A percentile compares a stretch with the other conserved stretches of the same genome.
Evolutionary conservation across 2,797 vertebrate species (phyloP).

Genomic region (Antrozous pallidus): DNA sequence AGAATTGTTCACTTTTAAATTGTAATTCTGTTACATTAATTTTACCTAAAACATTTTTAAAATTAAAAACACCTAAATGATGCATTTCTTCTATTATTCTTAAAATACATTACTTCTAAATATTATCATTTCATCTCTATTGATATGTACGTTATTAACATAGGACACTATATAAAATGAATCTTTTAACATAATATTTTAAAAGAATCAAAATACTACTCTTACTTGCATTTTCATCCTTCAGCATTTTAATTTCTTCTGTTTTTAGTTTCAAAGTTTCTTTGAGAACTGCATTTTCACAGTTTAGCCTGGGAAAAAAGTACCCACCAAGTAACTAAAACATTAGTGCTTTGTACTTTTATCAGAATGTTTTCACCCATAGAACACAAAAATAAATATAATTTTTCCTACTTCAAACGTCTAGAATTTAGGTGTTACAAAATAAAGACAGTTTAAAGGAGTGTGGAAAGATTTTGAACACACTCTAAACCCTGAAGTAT

Average conservation of each 20-base stretch:
- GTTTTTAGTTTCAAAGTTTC: slow-evolving; percentile 85
- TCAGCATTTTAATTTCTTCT: slow-evolving; percentile 85
- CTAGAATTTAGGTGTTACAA: background rate
- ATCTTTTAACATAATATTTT: background rate
- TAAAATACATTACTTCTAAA: background rate
- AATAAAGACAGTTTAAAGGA: slow-evolving; percentile 4
- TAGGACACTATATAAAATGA: background rate
- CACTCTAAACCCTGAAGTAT: background rate
- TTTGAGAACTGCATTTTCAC: slow-evolving; percentile 88
- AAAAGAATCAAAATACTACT: background rate
- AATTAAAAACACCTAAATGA: background rate
- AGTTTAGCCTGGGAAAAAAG: slow-evolving; percentile 83
- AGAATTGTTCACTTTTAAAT: background rate
- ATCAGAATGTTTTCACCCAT: slow-evolving; percentile 4
- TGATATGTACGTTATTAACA: background rate
- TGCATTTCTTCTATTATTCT: background rate
- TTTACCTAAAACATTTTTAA: background rate
- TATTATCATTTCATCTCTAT: background rate
- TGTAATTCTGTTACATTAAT: background rate
- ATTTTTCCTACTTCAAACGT: slow-evolving; percentile 38
- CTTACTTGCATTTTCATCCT: slow-evolving; percentile 89
- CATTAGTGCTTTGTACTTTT: background rate
- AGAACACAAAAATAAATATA: background rate
- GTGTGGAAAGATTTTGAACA: background rate
- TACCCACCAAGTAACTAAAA: slow-evolving; percentile 22